phyloP scores from a whole-genome alignment of 2,888 invertebrate genomes.

The Eristalis intricaria region DNA sequence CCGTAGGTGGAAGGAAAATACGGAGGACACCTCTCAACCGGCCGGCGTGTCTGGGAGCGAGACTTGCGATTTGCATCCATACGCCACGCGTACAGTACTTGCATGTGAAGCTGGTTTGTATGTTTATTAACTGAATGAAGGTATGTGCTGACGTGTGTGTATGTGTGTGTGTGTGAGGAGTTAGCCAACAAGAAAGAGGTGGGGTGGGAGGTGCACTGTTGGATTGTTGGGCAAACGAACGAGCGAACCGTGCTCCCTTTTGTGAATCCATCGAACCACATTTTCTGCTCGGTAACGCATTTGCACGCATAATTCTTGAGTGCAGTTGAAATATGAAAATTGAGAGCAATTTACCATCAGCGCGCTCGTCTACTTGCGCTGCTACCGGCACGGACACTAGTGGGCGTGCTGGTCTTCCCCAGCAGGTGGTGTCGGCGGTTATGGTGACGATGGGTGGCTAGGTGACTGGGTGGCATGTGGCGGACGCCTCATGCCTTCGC shows the following conservation, averaged over 20 bases:
- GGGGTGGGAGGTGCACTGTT: constrained; percentile 1
- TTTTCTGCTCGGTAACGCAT: constrained; percentile 65
- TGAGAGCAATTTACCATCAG: constrained; percentile 62
- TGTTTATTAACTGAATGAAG: background rate
- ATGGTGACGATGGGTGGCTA: constrained; percentile 4
- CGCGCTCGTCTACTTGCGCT: constrained; percentile 1
- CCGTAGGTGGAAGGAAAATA: constrained; percentile 51
- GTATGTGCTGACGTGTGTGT: background rate
- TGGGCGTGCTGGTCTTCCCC: constrained; percentile 26
- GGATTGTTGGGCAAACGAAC: constrained; percentile 60
- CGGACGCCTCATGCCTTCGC: constrained; percentile 10
- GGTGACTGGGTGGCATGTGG: background rate
- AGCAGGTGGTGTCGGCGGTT: background rate
- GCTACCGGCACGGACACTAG: background rate
- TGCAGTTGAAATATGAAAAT: constrained; percentile 66
- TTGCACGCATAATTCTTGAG: constrained; percentile 66
- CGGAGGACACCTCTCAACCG: constrained; percentile 53
- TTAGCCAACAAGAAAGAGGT: background rate
- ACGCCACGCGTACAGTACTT: constrained; percentile 39
- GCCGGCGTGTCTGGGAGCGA: constrained; percentile 41
- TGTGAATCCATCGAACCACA: constrained; percentile 66
- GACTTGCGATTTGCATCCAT: constrained; percentile 59
- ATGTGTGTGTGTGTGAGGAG: background rate
- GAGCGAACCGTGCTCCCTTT: constrained; percentile 63
- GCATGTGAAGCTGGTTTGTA: background rate